These are phyloP conservation scores for Drosophila ercepeae DNA, from an alignment of 1,140 invertebrate species.

Conservation along the genomic window DNA sequence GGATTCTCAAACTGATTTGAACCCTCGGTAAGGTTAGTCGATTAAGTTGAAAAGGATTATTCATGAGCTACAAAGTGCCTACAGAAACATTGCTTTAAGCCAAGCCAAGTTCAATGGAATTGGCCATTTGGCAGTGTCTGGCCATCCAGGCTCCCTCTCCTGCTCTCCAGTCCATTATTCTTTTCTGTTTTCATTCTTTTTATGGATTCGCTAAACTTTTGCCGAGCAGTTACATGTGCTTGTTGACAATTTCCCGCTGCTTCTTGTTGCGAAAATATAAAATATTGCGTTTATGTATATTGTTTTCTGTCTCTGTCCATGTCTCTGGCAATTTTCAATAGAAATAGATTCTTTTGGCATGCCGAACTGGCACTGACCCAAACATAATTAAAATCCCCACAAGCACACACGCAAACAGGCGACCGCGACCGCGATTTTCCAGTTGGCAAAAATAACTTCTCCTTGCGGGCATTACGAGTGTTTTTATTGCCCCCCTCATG, in stretches of 20 bases:
- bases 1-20: conserved; percentile 44
- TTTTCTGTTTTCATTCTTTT: not conserved
- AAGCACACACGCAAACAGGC: not conserved
- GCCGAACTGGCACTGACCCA: conserved; percentile 47
- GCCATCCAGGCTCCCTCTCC: not conserved
- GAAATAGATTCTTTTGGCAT: conserved; percentile 72
- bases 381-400: conserved; percentile 63
- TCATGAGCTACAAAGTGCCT: conserved; percentile 65
- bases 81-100: conserved; percentile 51
- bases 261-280: conserved; percentile 76
- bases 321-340: conserved; percentile 68
- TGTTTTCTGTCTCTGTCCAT: conserved; percentile 70
- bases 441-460: conserved; percentile 21
- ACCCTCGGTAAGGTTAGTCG: conserved; percentile 39
- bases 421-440: conserved; percentile 9
- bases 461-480: conserved; percentile 32
- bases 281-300: conserved; percentile 79
- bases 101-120: conserved; percentile 35
- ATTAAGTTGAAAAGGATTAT: conserved; percentile 73
- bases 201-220: conserved; percentile 16
- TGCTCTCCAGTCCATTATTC: not conserved
- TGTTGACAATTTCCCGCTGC: conserved; percentile 73
- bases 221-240: conserved; percentile 56
- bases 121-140: conserved; percentile 58
- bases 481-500: conserved; percentile 22